Conservation (phyloP, 2,797 vertebrate species). For the Leucoraja ocellata region DNA sequence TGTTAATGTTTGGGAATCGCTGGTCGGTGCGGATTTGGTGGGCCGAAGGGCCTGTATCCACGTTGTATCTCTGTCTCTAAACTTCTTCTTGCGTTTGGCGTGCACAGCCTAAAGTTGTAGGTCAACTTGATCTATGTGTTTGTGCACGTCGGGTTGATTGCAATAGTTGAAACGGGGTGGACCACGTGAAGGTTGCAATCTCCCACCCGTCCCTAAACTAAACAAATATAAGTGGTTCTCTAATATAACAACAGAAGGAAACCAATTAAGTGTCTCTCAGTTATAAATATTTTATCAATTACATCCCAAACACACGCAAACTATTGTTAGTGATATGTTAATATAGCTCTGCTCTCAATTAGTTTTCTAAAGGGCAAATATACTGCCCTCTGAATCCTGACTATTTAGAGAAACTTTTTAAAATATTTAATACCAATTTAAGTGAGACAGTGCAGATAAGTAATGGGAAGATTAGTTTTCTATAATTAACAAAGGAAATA, state of each 20-base stretch:
- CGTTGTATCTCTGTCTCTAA: too few relatives aligned
- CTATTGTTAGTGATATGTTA: neutral
- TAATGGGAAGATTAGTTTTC: neutral
- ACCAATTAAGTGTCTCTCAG: neutral
- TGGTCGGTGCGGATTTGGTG: too few relatives aligned
- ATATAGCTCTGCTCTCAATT: neutral
- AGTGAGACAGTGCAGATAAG: neutral
- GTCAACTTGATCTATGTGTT: too few relatives aligned
- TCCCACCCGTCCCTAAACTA: too few relatives aligned
- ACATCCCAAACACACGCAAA: neutral
- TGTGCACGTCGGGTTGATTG: too few relatives aligned
- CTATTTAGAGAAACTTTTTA: neutral
- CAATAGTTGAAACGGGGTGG: too few relatives aligned
- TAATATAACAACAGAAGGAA: neutral
- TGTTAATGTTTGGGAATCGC: too few relatives aligned
- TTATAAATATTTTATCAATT: neutral
- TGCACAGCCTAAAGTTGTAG: too few relatives aligned
- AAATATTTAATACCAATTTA: neutral
- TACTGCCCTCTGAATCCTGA: neutral
- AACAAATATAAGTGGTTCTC: neutral
- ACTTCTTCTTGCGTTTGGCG: too few relatives aligned
- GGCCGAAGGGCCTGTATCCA: too few relatives aligned
- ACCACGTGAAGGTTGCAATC: too few relatives aligned
- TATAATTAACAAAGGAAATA: neutral
- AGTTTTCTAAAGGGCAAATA: neutral